These are phyloP conservation scores for Drosophila nigricruria DNA, from an alignment of 2,888 invertebrate species.

Conservation along the genomic window DNA sequence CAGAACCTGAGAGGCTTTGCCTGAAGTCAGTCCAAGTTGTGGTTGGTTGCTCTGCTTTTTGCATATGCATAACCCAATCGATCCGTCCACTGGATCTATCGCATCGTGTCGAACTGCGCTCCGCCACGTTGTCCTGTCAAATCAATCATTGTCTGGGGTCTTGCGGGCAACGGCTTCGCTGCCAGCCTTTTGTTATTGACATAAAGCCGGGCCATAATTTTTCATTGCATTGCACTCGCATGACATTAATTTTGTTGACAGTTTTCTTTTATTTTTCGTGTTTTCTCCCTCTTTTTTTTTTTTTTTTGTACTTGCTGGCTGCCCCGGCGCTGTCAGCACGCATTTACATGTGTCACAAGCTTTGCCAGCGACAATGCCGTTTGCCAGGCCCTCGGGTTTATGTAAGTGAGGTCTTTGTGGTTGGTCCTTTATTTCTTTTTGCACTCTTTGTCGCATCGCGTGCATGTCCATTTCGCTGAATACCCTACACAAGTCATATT, in stretches of 20 bases:
- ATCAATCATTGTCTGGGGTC: conserved; percentile 83
- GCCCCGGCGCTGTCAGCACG: conserved; percentile 76
- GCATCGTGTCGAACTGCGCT: conserved; percentile 38
- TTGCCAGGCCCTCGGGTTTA: conserved; percentile 22
- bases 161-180: conserved; percentile 32
- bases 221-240: conserved; percentile 83
- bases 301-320: conserved; percentile 62
- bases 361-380: conserved; percentile 17
- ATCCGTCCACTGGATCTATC: conserved; percentile 32
- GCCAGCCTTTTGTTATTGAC: conserved; percentile 81
- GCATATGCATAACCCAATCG: conserved; percentile 21
- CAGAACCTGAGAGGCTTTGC: conserved; percentile 58
- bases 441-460: conserved; percentile 23
- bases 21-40: conserved; percentile 42
- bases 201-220: conserved; percentile 83
- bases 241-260: conserved; percentile 85
- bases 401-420: conserved; percentile 59
- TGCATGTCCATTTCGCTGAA: conserved; percentile 33
- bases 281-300: conserved; percentile 50
- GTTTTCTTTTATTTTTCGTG: conserved; percentile 80
- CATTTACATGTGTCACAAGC: conserved; percentile 76
- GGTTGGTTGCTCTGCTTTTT: conserved; percentile 4
- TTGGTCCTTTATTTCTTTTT: conserved; percentile 30
- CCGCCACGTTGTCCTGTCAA: conserved; percentile 78
- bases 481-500: conserved; percentile 38